These are phyloP conservation scores for Dolichotis patagonum DNA, from an alignment of 2,113 vertebrate species.

Conservation along the genomic window DNA sequence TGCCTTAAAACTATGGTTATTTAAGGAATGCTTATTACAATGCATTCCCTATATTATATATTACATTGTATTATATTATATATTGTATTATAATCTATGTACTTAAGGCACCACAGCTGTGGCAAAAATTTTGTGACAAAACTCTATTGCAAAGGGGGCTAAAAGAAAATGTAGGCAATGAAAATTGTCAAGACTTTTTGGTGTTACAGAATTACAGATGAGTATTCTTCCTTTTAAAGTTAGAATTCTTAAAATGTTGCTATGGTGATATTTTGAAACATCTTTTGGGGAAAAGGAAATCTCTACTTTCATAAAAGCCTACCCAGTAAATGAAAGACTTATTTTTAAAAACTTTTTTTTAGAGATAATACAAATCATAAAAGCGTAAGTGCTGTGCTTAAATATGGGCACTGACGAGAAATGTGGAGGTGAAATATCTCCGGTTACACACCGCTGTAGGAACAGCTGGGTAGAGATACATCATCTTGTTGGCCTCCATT, in stretches of 20 bases:
- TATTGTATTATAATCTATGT: neutral
- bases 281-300: neutral
- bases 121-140: conserved; percentile 26
- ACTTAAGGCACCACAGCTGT: neutral
- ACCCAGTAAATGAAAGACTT: neutral
- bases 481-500: accelerated
- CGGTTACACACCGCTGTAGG: neutral
- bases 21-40: neutral
- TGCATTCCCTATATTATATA: neutral
- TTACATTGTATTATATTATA: neutral
- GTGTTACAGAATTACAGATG: neutral
- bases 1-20: neutral
- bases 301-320: neutral
- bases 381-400: neutral
- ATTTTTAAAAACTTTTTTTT: conserved; percentile 9
- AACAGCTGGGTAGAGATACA: accelerated
- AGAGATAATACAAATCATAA: neutral
- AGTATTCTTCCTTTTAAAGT: neutral
- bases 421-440: neutral
- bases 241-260: conserved; percentile 4
- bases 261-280: conserved; percentile 10
- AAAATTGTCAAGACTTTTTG: neutral
- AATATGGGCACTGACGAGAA: neutral
- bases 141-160: neutral
- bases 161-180: conserved; percentile 12